Base-by-base conservation (phyloP, 2,888 invertebrate genomes). In the Nephrotoma appendiculata region DNA sequence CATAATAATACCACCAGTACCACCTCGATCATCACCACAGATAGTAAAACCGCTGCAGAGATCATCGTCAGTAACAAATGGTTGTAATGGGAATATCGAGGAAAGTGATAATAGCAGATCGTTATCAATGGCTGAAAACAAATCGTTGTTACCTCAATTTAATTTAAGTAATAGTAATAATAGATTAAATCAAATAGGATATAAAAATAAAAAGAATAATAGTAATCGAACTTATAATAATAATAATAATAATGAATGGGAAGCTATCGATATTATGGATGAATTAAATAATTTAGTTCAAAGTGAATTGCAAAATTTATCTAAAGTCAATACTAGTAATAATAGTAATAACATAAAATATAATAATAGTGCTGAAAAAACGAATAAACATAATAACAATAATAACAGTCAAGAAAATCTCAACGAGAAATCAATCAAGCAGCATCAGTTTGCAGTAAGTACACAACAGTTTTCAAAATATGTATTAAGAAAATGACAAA, bases 41-140 rank as follows among this genome's bases (percentile, higher is more conserved):
- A 84, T 6, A n/a, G 90, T 88, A 89, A 89, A 88, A 90, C 89
- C 89, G 89, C 90, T 88, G 31, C 43, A 48, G n/a, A 11, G 11
- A 48, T 48, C 48, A n/a, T 48, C 86, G 88, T 48, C 87, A 86
- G 87, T 87, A 88, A 88, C 88, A 88, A 89, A 88, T 88, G 88
- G 87, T 87, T 87, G 87, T 86, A 87, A 87, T 71, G 71, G 42
- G 1, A 84, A 42, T 42, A 43, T 15, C 84, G 42, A 42, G 7
- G 84, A 42, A 15, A 84, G 88, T 88, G 88, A 87, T 86, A 87
- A 83, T 87, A 87, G 86, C 86, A 87, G 86, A 85, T 85, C 45
- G 44, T 44, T 85, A 85, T 85, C 85, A 44, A 44, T 85, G 44
- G 42, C 44, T 43, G 85, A 85, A 86, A 87, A 87, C 87, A 88